phyloP scores from a whole-genome alignment of 2,113 vertebrate species.

The Tragelaphus scriptus region DNA sequence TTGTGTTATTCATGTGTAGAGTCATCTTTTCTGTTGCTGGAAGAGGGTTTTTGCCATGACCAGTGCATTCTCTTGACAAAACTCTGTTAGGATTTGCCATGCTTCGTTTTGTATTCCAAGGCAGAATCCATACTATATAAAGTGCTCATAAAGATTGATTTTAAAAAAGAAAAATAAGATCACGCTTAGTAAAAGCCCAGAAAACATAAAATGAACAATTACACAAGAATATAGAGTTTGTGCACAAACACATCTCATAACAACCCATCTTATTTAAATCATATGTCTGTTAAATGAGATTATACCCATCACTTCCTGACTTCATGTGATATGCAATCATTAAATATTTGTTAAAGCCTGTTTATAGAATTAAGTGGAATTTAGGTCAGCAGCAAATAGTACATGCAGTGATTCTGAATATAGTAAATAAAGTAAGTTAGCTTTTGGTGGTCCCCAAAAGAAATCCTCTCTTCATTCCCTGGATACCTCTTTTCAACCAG shows the following conservation, averaged over 20 bases:
- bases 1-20: not conserved
- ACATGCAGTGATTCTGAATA: not conserved
- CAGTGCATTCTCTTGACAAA: no score
- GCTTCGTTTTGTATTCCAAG: no score
- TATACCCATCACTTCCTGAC: not conserved
- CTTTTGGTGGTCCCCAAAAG: not conserved
- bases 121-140: not conserved
- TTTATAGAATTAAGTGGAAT: not conserved
- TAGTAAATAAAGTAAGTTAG: not conserved
- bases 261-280: not conserved
- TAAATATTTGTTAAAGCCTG: not conserved
- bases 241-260: not conserved
- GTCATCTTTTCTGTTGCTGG: no score
- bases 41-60: no score
- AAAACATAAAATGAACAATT: not conserved
- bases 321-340: not conserved
- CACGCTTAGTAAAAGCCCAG: not conserved
- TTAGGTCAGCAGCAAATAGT: not conserved
- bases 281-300: not conserved
- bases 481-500: not conserved
- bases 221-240: not conserved
- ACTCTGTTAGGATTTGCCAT: no score
- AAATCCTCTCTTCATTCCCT: not conserved
- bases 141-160: not conserved
- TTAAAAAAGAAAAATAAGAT: not conserved